Conservation (phyloP, 2,113 vertebrate species). For the Uria aalge region DNA sequence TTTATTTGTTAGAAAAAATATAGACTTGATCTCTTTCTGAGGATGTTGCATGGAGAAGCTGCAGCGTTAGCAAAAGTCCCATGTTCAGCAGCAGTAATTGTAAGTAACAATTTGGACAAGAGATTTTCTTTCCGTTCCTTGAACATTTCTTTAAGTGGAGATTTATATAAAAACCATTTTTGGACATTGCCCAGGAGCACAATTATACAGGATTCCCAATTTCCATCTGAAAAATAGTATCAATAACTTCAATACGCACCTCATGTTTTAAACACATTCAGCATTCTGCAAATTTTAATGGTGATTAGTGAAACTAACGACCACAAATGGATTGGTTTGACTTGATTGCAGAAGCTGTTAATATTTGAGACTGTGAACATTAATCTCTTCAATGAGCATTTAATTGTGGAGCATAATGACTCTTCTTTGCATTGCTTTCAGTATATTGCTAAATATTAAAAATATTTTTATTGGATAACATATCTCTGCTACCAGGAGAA, state of each 20-base stretch:
- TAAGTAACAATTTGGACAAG: background rate
- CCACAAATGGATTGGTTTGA: background rate
- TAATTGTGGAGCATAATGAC: background rate
- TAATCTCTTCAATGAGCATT: background rate
- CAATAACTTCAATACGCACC: background rate
- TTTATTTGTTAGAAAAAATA: background rate
- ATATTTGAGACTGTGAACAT: background rate
- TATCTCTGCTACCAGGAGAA: background rate
- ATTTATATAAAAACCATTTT: background rate
- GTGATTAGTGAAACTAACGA: background rate
- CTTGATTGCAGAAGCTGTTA: background rate
- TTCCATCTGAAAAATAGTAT: background rate
- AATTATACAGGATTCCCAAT: background rate
- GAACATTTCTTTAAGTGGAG: background rate
- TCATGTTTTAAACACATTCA: background rate
- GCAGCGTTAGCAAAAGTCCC: background rate
- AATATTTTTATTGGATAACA: background rate
- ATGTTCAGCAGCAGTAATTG: background rate
- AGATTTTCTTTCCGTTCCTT: background rate
- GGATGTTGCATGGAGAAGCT: background rate
- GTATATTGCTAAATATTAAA: background rate
- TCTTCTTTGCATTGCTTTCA: background rate
- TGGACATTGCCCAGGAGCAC: background rate
- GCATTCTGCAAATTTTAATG: background rate
- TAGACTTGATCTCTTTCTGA: background rate